A percentile compares a stretch with the other conserved stretches of the same genome.
phyloP scores from a whole-genome alignment of 2,888 invertebrate species.

The Branchellion lobata region DNA sequence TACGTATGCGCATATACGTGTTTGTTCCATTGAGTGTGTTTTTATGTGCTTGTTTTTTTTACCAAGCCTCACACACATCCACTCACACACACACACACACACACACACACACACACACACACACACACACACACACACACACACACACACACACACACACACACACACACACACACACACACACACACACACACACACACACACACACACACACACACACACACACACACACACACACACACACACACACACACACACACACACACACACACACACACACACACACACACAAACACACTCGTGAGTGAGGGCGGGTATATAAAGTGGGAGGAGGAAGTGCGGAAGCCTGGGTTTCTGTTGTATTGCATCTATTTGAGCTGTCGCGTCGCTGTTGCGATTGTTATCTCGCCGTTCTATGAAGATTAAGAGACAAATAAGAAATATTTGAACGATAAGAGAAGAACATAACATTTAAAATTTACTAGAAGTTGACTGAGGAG shows the following conservation, averaged over 20 bases:
- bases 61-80: neutral
- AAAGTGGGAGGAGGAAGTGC: neutral
- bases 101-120: conserved; percentile 21
- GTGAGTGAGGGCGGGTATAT: no score
- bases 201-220: conserved; percentile 24
- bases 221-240: conserved; percentile 17
- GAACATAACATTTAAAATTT: no score
- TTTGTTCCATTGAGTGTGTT: no score
- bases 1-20: no score
- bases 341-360: no score
- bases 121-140: conserved; percentile 36
- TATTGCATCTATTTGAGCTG: no score
- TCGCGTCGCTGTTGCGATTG: no score
- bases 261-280: conserved; percentile 25
- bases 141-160: conserved; percentile 22
- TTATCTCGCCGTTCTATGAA: no score
- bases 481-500: no score
- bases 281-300: conserved; percentile 8
- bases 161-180: conserved; percentile 21
- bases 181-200: conserved; percentile 31
- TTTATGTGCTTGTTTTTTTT: neutral
- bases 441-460: neutral
- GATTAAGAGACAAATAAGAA: no score
- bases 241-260: conserved; percentile 17
- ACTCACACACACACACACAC: neutral